Evolutionary conservation across 2,113 vertebrate species (phyloP).

Genomic region (Paradisaea rubra): DNA sequence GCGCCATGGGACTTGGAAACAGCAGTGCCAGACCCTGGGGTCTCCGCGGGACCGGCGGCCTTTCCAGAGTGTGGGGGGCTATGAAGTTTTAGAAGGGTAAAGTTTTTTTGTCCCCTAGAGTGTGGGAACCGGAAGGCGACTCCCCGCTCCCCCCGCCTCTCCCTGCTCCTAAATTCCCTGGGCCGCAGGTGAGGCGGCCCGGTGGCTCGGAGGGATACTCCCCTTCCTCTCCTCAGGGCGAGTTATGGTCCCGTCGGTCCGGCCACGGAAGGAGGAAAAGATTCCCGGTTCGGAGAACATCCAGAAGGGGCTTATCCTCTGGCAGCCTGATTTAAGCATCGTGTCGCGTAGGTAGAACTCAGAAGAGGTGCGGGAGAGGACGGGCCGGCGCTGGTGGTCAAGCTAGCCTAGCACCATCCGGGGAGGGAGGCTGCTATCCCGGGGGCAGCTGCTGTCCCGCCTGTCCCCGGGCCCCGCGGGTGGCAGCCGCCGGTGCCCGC

Average conservation of each 20-base stretch:
- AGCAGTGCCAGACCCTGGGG: neutral
- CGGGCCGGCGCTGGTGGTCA: fast-evolving
- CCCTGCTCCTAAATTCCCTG: neutral
- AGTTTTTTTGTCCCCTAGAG: neutral
- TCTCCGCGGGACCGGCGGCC: neutral
- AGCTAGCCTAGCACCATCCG: neutral
- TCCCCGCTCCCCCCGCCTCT: fast-evolving
- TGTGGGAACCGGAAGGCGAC: neutral
- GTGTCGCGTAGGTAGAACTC: neutral
- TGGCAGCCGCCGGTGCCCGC: neutral
- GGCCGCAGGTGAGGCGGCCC: neutral
- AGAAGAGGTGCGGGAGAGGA: neutral
- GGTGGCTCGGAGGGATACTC: neutral
- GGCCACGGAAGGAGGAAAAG: neutral
- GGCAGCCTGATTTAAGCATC: neutral
- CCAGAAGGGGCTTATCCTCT: neutral
- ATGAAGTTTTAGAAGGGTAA: neutral
- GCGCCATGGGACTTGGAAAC: neutral
- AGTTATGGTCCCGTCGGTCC: no score
- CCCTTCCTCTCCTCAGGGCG: neutral
- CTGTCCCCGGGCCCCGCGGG: neutral
- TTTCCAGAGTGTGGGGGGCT: neutral
- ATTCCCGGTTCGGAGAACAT: neutral
- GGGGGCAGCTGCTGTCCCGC: neutral
- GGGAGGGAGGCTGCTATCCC: neutral